Percentiles rank a stretch among this genome's conserved stretches.
Conservation (phyloP, 2,113 vertebrate genomes). For the Aphelocoma coerulescens region DNA sequence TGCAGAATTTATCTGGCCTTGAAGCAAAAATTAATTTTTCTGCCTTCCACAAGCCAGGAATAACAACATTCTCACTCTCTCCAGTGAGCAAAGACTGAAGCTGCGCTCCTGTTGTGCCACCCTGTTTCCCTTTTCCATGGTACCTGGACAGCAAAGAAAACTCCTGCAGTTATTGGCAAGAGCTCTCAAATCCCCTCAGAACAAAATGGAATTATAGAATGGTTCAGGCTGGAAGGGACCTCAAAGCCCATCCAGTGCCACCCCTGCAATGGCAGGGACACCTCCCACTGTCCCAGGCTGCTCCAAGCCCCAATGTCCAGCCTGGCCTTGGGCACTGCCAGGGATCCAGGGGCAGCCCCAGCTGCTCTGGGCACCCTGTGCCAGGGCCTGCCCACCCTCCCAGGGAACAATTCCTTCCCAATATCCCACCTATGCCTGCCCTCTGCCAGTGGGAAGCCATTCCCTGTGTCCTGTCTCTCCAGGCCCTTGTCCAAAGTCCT, state of each 20-base stretch:
- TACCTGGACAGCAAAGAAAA: background rate
- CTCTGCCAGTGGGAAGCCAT: background rate
- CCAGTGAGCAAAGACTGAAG: background rate
- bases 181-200: background rate
- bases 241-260: fast-evolving
- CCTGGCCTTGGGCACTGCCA: background rate
- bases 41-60: background rate
- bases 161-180: background rate
- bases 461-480: background rate
- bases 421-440: fast-evolving
- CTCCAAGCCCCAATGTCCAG: background rate
- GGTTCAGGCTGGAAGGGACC: background rate
- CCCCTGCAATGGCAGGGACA: background rate
- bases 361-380: background rate
- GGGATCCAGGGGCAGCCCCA: background rate
- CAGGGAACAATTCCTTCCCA: background rate
- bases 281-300: background rate
- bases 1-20: background rate
- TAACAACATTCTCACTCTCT: background rate
- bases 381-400: fast-evolving
- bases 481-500: background rate
- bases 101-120: background rate
- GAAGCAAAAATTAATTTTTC: background rate
- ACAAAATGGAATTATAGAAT: background rate
- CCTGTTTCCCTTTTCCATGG: background rate